Conservation (phyloP, 2,888 invertebrate genomes). For the Unio delphinus region DNA sequence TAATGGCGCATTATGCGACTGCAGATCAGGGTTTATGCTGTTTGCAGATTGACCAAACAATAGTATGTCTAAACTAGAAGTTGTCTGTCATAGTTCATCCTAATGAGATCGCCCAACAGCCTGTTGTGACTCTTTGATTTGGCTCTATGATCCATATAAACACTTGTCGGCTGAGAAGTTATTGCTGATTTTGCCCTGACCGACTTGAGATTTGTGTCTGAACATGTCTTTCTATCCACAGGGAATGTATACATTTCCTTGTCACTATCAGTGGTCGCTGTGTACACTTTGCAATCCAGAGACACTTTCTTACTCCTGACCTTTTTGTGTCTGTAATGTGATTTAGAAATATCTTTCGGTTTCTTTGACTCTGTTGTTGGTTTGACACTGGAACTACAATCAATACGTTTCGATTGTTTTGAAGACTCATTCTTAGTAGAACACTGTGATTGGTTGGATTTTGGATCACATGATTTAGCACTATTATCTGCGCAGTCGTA, state of each 20-base stretch:
- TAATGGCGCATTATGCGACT: too few relatives aligned
- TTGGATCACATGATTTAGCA: conserved; percentile 17
- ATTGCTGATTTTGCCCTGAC: conserved; percentile 31
- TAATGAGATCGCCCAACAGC: conserved; percentile 43
- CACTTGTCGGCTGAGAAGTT: conserved; percentile 35
- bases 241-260: conserved; percentile 46
- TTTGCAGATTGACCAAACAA: too few relatives aligned
- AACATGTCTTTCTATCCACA: conserved; percentile 19
- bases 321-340: conserved; percentile 10
- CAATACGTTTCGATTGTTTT: background rate
- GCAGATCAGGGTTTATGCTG: too few relatives aligned
- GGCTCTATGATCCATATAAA: conserved; percentile 43
- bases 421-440: conserved; percentile 2
- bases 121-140: conserved; percentile 39
- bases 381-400: conserved; percentile 7
- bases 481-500: conserved; percentile 34
- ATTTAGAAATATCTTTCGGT: conserved; percentile 17
- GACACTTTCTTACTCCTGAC: conserved; percentile 24
- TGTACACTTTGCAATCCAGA: conserved; percentile 32
- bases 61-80: conserved; percentile 24
- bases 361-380: conserved; percentile 19
- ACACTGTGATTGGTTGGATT: conserved; percentile 1
- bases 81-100: conserved; percentile 48
- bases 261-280: conserved; percentile 30
- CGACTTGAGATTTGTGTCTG: conserved; percentile 15